A percentile compares a stretch with the other conserved stretches of the same genome.
Conservation (phyloP, 2,797 vertebrate species). For the Petrocephalus schoutedeni region DNA sequence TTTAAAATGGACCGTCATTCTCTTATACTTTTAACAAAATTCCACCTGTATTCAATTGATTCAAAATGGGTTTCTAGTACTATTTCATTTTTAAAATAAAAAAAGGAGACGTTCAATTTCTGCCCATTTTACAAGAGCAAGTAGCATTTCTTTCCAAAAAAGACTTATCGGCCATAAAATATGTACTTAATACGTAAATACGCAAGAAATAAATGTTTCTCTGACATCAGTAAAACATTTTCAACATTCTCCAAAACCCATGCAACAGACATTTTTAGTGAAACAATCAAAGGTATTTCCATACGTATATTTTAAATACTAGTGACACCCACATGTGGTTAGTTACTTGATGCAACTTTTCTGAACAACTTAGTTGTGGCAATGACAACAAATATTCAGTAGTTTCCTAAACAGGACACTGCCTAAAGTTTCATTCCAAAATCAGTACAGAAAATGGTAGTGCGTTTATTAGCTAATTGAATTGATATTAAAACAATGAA, state of each 20-base stretch:
- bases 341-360: not conserved
- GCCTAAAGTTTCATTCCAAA: not conserved
- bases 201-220: not conserved
- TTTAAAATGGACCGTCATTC: not conserved
- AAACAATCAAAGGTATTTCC: not conserved
- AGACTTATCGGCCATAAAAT: not conserved
- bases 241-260: not conserved
- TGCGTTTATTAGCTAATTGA: not conserved
- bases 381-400: conserved; percentile 2
- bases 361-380: not conserved
- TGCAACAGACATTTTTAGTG: not conserved
- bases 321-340: not conserved
- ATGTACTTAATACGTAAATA: not conserved
- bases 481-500: not conserved
- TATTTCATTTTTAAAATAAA: not conserved
- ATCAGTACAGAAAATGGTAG: not conserved
- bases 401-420: conserved; percentile 6
- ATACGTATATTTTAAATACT: not conserved
- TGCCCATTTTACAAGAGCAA: not conserved
- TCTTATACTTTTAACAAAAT: not conserved
- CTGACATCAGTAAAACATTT: not conserved
- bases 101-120: not conserved
- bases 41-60: not conserved
- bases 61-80: not conserved
- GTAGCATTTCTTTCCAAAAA: not conserved